phyloP scores from a whole-genome alignment of 2,797 vertebrate species.

The Aldrovandia affinis region DNA sequence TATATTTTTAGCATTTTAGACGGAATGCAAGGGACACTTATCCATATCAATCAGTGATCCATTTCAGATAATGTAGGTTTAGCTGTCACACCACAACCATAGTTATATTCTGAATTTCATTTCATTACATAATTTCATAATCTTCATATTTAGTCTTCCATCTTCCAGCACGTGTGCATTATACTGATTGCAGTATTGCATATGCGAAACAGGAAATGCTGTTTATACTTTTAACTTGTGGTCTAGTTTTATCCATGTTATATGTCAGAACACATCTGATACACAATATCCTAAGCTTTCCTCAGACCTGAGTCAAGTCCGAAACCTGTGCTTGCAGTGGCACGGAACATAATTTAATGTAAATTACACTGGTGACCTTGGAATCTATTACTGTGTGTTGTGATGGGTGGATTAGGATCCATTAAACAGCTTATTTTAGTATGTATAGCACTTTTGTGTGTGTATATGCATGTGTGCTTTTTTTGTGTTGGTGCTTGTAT shows the following conservation, averaged over 20 bases:
- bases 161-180: neutral
- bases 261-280: neutral
- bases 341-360: neutral
- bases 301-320: neutral
- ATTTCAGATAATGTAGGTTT: neutral
- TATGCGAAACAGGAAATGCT: neutral
- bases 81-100: neutral
- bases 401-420: neutral
- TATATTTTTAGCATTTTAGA: neutral
- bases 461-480: neutral
- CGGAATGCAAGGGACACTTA: neutral
- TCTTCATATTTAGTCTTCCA: neutral
- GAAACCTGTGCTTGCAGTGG: neutral
- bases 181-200: neutral
- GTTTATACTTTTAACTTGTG: neutral
- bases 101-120: neutral
- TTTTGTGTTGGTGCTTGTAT: neutral
- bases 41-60: neutral
- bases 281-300: neutral
- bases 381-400: neutral
- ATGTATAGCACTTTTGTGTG: neutral
- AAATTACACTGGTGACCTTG: conserved; percentile 3
- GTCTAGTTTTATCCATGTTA: neutral
- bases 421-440: neutral
- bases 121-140: neutral